Base-by-base conservation (phyloP, 2,888 invertebrate genomes). In the Mechanitis mazaeus region DNA sequence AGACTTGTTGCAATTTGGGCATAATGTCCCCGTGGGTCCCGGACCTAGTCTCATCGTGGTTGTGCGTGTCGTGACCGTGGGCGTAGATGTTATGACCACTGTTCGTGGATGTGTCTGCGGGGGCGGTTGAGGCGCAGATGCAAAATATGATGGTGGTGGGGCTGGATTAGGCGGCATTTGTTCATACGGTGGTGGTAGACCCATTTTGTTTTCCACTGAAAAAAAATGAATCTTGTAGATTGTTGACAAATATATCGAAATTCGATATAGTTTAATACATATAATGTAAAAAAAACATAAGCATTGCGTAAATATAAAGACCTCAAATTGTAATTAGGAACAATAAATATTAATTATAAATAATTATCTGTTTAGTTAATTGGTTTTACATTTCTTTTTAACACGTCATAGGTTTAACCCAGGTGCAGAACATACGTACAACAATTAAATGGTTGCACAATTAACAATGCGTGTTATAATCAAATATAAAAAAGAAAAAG, bases 191-290 rank as follows among this genome's bases (percentile, higher is more conserved):
- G 89, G 89, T 0, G 89, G 89, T 2, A 89, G 72, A 12, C 89
- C 89, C 85, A 89, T 88, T 75, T 90, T 90, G 64, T 89, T 89
- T 75, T 90, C 89, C 89, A 90, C 89, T 90, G 81, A 60, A 87
- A 84, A 59, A 20, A 33, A 61, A 50, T 60, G 60, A 11, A 58
- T 33, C 33, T 5, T 20, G 20, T 20, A 20, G 20, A 20, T 20
- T 20, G 20, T 20, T 20, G 20, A 20, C 20, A 20, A 20, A 20
- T 20, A 20, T 20, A 20, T 20, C 20, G 20, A 20, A 20, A 20
- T 20, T 20, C 20, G 20, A 20, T 20, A 20, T 20, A 20, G 20
- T 20, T 20, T 20, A 20, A 20, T 20, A 20, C 20, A 20, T 20
- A 20, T 20, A 20, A 20, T 20, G 20, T 20, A 20, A 20, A 20